These are phyloP conservation scores for Chaenodraco wilsoni DNA, from an alignment of 2,797 vertebrate species.

Conservation along the genomic window DNA sequence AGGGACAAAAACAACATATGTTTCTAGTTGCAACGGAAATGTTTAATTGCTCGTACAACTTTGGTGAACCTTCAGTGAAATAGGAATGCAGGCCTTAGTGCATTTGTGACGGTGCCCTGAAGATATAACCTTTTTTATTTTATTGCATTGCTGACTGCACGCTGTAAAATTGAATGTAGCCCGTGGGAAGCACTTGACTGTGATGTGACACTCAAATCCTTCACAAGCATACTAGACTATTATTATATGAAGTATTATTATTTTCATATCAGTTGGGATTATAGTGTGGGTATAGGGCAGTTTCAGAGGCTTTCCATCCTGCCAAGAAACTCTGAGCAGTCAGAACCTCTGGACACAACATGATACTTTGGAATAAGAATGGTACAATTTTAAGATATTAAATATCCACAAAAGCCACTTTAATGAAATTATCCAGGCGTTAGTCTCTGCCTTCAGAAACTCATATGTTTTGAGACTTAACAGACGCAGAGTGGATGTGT, in stretches of 20 bases:
- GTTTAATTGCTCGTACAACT: too few species aligned
- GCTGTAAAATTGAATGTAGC: neutral
- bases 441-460: constrained; percentile 23
- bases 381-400: constrained; percentile 28
- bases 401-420: constrained; percentile 34
- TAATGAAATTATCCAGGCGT: constrained; percentile 23
- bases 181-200: neutral
- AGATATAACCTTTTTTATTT: too few species aligned
- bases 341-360: constrained; percentile 21
- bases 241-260: constrained; percentile 28
- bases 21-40: too few species aligned
- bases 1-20: too few species aligned
- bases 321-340: constrained; percentile 42
- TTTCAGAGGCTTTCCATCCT: constrained; percentile 16
- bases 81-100: too few species aligned
- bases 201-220: neutral
- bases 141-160: neutral
- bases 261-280: constrained; percentile 40
- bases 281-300: constrained; percentile 17
- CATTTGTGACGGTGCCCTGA: too few species aligned
- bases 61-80: too few species aligned
- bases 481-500: constrained; percentile 21
- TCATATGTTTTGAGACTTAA: constrained; percentile 24
- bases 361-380: constrained; percentile 26
- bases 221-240: neutral